These are phyloP conservation scores for Macropodus opercularis DNA, from an alignment of 2,797 vertebrate genomes.

Conservation along the genomic window DNA sequence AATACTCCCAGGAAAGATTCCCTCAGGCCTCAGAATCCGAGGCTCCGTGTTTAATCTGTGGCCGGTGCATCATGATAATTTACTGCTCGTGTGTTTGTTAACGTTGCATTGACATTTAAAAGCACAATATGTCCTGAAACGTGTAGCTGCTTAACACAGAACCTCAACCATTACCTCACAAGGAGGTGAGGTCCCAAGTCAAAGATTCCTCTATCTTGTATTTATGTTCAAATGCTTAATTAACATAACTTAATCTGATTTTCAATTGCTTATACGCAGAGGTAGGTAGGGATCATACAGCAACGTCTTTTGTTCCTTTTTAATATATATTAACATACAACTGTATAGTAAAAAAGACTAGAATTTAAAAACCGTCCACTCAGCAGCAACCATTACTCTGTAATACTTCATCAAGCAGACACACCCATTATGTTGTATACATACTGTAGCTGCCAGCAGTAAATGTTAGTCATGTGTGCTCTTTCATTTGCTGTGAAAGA, in stretches of 20 bases:
- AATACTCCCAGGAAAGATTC: background rate
- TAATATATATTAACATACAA: too few relatives aligned
- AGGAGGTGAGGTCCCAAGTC: background rate
- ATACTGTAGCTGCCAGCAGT: background rate
- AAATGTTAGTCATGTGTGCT: conserved; percentile 6
- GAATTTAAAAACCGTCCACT: too few relatives aligned
- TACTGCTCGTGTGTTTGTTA: background rate
- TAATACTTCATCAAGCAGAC: background rate
- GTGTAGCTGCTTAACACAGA: background rate
- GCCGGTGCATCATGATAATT: background rate
- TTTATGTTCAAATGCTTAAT: background rate
- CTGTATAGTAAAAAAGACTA: too few relatives aligned
- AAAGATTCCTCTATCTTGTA: background rate
- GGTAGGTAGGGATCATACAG: too few relatives aligned
- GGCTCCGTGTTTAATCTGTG: too few relatives aligned
- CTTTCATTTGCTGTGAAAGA: conserved; percentile 13
- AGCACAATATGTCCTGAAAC: background rate
- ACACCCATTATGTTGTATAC: too few relatives aligned
- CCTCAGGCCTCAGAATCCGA: background rate
- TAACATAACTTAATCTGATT: background rate
- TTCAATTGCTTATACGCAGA: too few relatives aligned
- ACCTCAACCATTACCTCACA: background rate
- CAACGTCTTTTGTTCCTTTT: too few relatives aligned
- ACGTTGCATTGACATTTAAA: background rate
- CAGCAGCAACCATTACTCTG: too few relatives aligned